A percentile compares a stretch with the other conserved stretches of the same genome.
Conservation (phyloP, 1,140 invertebrate genomes). For the Drosophila kikkawai region DNA sequence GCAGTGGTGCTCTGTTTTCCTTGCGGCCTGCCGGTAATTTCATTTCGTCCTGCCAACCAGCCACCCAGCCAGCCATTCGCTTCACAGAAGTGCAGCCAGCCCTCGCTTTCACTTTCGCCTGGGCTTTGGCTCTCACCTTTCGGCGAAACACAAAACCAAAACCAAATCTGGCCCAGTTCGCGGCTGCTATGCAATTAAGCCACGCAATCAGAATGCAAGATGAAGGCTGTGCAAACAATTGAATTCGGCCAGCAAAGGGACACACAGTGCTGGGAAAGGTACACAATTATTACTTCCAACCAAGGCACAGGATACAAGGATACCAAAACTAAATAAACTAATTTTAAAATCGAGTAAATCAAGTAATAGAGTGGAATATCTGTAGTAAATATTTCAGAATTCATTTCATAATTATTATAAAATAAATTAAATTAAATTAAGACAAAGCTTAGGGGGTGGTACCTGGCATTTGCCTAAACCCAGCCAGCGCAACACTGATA, state of each 20-base stretch:
- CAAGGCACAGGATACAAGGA: background rate
- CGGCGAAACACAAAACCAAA: conserved; percentile 28
- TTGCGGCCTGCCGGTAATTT: conserved; percentile 47
- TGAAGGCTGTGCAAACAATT: conserved; percentile 77
- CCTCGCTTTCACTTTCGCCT: conserved; percentile 47
- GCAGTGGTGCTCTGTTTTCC: conserved; percentile 21
- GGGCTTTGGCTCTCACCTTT: conserved; percentile 26
- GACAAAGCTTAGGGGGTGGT: background rate
- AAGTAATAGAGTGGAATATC: background rate
- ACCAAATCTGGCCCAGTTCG: conserved; percentile 60
- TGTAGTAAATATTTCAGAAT: background rate
- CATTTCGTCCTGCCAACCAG: conserved; percentile 42
- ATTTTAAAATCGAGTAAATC: background rate
- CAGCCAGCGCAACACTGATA: background rate
- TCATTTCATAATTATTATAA: background rate
- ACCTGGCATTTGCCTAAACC: background rate
- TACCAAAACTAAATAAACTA: background rate
- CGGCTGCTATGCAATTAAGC: conserved; percentile 72
- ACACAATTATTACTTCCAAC: background rate
- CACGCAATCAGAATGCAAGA: conserved; percentile 82
- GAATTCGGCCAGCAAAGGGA: conserved; percentile 33
- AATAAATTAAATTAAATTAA: background rate
- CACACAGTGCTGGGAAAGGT: conserved; percentile 16
- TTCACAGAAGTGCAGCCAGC: conserved; percentile 50
- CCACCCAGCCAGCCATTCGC: background rate